Evolutionary conservation across 1,140 invertebrate genomes (phyloP), one percentile per base, ranked within the genome.

Genomic region (Nasonia vitripennis): DNA sequence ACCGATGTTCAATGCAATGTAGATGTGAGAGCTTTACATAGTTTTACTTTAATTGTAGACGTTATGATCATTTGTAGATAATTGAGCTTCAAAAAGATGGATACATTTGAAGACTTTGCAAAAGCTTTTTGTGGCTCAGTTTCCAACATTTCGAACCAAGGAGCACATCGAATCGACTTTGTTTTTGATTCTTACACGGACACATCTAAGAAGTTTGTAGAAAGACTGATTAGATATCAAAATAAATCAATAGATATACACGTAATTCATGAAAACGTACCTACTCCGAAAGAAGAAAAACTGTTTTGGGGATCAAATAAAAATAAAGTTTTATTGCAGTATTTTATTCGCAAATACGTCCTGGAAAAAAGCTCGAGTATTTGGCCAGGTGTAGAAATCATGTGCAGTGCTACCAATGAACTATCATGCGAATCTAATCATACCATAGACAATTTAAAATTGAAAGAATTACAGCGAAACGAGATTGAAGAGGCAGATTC

Each of bases 401-500:
- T 79, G 68, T 68, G 78, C 31, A 79, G 78, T 79, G 78, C 51
- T 12, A 79, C 78, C 2, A 67, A 34, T 68, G 31, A 67, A 34
- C 1, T 37, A 11, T 5, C 14, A 12, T 67, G 78, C 31, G 23
- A 79, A 55, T 31, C 77, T 23, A 78, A 62, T 62, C 4, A 6
- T 31, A 9, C 27, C 31, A 67, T 4, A 3, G 34, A 37, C 31
- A n/a, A 2, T 67, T 5, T 11, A 11, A 20, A 67, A 37, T 37
- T 79, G 34, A 11, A 37, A 17, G 11, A 31, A 17, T 79, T 79
- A 68, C 51, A 79, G 31, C 62, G 78, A 79, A 6, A 31, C n/a
- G 78, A 79, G 17, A 79, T 79, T 0, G 78, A 79, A 67, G 78
- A 79, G n/a, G 78, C 78, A 34, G 78, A 79, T 67, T 79, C 55